These are phyloP conservation scores for Dromas ardeola DNA, from an alignment of 2,113 vertebrate genomes.

Conservation along the genomic window DNA sequence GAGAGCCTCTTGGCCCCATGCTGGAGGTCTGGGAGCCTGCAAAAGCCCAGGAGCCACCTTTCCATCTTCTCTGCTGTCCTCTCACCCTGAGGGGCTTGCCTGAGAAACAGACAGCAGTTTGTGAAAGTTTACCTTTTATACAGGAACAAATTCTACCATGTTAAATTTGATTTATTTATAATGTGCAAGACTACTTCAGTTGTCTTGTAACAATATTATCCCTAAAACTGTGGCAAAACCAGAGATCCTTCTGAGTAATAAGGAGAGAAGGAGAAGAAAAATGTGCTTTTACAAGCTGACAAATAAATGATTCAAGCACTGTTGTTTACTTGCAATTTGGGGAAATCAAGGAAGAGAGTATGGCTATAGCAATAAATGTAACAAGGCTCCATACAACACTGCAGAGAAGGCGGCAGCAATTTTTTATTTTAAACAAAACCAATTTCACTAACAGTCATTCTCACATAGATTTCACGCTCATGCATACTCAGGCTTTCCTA, in stretches of 20 bases:
- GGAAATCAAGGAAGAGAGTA: not conserved
- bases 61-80: not conserved
- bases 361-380: not conserved
- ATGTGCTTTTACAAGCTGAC: not conserved
- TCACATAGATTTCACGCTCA: not conserved
- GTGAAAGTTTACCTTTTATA: not conserved
- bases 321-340: not conserved
- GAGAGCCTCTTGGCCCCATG: fast-evolving
- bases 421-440: not conserved
- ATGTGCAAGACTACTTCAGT: not conserved
- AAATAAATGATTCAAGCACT: not conserved
- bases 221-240: not conserved
- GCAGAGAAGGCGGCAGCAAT: not conserved
- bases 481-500: not conserved
- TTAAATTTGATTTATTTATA: not conserved
- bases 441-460: not conserved
- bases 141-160: not conserved
- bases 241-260: not conserved
- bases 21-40: not conserved
- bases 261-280: not conserved
- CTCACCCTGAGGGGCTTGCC: not conserved
- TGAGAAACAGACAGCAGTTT: not conserved
- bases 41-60: not conserved
- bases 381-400: not conserved
- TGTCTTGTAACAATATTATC: not conserved